Evolutionary conservation across 2,797 vertebrate species (phyloP), one percentile per base, ranked within the genome.

Genomic region (Dendrocincla fuliginosa): DNA sequence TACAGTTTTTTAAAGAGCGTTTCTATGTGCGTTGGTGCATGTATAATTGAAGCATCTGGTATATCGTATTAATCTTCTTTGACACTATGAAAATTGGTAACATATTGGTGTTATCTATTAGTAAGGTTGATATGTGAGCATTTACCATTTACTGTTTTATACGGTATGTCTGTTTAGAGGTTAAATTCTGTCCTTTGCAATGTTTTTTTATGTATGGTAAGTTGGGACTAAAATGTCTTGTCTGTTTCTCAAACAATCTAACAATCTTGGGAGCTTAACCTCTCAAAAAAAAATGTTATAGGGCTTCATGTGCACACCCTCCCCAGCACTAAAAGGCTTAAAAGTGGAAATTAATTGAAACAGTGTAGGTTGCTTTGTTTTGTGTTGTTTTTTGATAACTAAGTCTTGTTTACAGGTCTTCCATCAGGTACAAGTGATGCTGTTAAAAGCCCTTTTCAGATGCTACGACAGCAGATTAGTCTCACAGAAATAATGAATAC

Each of bases 401-500:
- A 37, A 94, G 79, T 92, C 33, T 89, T 91, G 55, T 16, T 16
- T 56, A 33, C 84, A 98, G 98, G 97, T 97, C 93, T 98, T 74
- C 92, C 97, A 27, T 97, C 98, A 95, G 98, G 97, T 96, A 57
- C 95, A 89, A 98, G 98, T 37, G 99, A 99, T 55, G 97, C 98
- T 63, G 98, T 99, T 14, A 98, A 98, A 94, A 96, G 99, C 50
- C 98, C 98, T 60, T 98, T 98, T 80, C 98, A 98, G 83, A 98
- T 98, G 67, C 98, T 99, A 14, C 98, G 99, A 89, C 99, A 99
- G 61, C 99, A 99, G 98, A 99, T 99, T 97, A 99, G 99, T 87
- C 99, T 99, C 93, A 99, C 99, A 1, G 99, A 99, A 98, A 98
- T 99, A 95, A 99, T 99, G 89, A 99, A 98, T n/a, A 98, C 97